Evolutionary conservation across 2,113 vertebrate species (phyloP).

Genomic region (Lamprologus speciosus): DNA sequence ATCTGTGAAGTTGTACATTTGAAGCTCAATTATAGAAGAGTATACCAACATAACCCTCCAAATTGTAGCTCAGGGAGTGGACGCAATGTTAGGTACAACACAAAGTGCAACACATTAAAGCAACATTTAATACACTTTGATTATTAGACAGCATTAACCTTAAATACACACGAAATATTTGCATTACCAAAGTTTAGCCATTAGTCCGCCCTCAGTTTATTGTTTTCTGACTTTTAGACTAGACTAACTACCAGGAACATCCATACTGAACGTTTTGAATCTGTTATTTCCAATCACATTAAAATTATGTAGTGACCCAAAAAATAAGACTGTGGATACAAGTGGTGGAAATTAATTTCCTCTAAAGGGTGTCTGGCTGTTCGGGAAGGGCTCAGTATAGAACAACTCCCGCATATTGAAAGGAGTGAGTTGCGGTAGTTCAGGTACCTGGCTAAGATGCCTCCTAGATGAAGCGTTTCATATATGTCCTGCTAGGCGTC

Average conservation of each 20-base stretch:
- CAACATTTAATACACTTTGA: neutral
- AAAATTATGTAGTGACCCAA: neutral
- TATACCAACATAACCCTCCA: neutral
- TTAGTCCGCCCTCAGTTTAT: neutral
- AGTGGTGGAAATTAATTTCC: neutral
- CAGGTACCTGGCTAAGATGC: neutral
- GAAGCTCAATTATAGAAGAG: neutral
- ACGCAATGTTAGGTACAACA: neutral
- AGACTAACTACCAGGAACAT: neutral
- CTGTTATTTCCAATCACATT: neutral
- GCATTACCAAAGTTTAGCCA: neutral
- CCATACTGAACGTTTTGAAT: neutral
- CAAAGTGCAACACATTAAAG: neutral
- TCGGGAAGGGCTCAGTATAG: accelerated
- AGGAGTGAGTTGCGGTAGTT: accelerated
- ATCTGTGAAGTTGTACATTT: neutral
- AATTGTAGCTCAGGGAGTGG: neutral
- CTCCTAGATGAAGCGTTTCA: neutral
- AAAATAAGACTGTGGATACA: neutral
- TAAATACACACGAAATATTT: neutral
- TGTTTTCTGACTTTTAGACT: neutral
- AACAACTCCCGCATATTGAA: neutral
- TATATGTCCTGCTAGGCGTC: neutral
- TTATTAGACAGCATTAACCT: neutral
- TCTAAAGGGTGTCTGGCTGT: neutral